Evolutionary conservation across 1,140 invertebrate genomes (phyloP).

Genomic region (Euglossa dilemma): DNA sequence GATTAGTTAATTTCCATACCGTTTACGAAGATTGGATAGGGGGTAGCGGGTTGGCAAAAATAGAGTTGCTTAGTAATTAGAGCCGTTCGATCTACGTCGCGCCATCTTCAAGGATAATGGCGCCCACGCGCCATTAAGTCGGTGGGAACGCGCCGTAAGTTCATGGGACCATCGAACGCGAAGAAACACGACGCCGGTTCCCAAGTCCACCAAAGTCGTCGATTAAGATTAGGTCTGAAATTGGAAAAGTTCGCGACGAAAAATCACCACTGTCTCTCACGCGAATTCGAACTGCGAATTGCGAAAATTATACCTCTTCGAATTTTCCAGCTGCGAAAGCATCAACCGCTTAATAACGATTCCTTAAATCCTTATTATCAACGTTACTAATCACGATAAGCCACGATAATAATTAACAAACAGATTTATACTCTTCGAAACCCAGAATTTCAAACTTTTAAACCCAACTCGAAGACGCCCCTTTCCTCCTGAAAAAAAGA

Average conservation of each 20-base stretch:
- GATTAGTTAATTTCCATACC: too few species aligned
- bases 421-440: too few species aligned
- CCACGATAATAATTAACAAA: too few species aligned
- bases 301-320: not conserved
- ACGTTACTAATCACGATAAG: too few species aligned
- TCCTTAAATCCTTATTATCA: too few species aligned
- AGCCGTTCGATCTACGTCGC: not conserved
- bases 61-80: not conserved
- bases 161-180: not conserved
- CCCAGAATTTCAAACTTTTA: too few species aligned
- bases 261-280: not conserved
- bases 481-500: too few species aligned
- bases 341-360: too few species aligned
- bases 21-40: too few species aligned
- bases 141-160: not conserved
- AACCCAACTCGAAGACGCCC: too few species aligned
- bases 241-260: slow-evolving; percentile 2
- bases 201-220: not conserved
- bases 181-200: not conserved
- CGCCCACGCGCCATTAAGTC: not conserved
- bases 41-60: too few species aligned
- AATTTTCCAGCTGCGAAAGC: too few species aligned
- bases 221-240: not conserved
- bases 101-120: not conserved
- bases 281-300: not conserved